These are phyloP conservation scores for Parazoanthus swiftii DNA, from an alignment of 92 coral and sea anemone genomes.

Conservation along the genomic window DNA sequence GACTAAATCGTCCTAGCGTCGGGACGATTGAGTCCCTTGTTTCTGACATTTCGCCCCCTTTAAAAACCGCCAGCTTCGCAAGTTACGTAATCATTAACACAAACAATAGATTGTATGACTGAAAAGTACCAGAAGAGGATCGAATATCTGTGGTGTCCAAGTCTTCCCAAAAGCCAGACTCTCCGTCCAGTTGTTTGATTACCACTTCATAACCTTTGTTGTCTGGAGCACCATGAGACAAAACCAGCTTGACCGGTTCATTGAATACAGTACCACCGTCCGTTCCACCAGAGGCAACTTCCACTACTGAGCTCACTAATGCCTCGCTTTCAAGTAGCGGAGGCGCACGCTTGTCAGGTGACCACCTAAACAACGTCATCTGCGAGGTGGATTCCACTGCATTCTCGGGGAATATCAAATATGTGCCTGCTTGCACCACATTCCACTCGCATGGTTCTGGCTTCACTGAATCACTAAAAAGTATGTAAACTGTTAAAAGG, in stretches of 20 bases:
- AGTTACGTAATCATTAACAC: background rate
- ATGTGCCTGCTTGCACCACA: background rate
- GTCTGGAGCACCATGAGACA: constrained; percentile 42
- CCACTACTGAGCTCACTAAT: constrained; percentile 21
- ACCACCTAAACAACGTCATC: constrained; percentile 6
- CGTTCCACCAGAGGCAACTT: background rate
- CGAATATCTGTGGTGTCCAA: constrained; percentile 26
- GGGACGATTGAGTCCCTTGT: too few species aligned
- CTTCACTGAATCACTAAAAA: background rate
- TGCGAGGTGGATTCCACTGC: constrained; percentile 14
- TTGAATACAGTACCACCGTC: background rate
- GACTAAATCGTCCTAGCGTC: too few species aligned
- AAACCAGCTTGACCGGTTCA: constrained; percentile 8
- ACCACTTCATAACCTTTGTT: constrained; percentile 28
- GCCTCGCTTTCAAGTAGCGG: constrained; percentile 26
- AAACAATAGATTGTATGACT: background rate
- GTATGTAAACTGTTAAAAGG: background rate
- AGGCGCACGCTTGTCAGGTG: constrained; percentile 26
- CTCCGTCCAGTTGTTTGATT: constrained; percentile 20
- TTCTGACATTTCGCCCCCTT: too few species aligned
- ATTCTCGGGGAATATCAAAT: constrained; percentile 6
- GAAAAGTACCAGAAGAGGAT: background rate
- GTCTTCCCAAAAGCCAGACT: constrained; percentile 21
- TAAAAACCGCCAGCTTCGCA: too few species aligned
- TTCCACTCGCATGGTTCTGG: constrained; percentile 25